These are phyloP conservation scores for Latrodectus elegans DNA, from an alignment of 2,888 invertebrate genomes.

Conservation along the genomic window DNA sequence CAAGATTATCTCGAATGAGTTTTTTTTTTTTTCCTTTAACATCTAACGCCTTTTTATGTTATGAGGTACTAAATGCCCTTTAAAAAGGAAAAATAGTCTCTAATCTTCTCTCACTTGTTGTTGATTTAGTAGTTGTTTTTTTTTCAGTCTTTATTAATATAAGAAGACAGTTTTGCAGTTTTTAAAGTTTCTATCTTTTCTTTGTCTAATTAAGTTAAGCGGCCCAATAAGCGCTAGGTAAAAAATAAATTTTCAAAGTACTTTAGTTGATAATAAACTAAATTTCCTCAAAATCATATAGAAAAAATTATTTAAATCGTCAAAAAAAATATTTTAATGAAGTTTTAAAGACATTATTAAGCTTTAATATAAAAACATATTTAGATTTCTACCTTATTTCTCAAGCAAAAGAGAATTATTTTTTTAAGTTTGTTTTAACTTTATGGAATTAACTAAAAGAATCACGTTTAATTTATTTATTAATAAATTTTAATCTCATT, in stretches of 20 bases:
- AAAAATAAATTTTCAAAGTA: neutral
- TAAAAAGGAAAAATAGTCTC: neutral
- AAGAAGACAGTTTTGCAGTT: slow-evolving; percentile 9
- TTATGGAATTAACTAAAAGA: too few species aligned
- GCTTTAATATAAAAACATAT: too few species aligned
- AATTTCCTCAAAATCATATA: neutral
- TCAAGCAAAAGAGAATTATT: too few species aligned
- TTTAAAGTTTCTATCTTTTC: neutral
- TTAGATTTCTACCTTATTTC: too few species aligned
- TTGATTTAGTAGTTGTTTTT: neutral
- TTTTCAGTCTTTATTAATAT: neutral
- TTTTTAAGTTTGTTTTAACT: too few species aligned
- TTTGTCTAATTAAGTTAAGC: slow-evolving; percentile 5
- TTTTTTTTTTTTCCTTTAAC: neutral
- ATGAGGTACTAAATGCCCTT: neutral
- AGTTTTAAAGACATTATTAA: too few species aligned
- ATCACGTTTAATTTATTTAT: too few species aligned
- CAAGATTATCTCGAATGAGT: neutral
- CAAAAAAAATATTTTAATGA: too few species aligned
- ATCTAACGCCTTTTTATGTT: neutral
- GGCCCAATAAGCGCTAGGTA: neutral
- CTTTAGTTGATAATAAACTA: neutral
- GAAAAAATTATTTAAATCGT: too few species aligned
- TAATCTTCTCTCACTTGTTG: slow-evolving; percentile 13
- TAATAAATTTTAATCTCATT: too few species aligned